Evolutionary conservation across 2,888 invertebrate species (phyloP).

Genomic region (Melolontha melolontha): DNA sequence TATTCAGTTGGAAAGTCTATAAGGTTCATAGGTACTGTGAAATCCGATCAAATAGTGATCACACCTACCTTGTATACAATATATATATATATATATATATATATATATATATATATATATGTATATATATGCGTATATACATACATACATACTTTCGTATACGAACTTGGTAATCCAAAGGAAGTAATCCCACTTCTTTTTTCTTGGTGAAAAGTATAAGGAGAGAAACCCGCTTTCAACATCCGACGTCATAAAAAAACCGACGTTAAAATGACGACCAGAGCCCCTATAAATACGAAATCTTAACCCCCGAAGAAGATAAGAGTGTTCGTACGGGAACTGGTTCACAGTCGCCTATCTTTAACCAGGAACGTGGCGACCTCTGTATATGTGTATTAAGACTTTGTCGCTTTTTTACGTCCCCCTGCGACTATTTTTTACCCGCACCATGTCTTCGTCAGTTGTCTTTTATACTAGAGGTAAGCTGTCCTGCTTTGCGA

Average conservation of each 20-base stretch:
- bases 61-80: not conserved
- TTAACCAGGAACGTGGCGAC: not conserved
- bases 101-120: not conserved
- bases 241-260: conserved; percentile 3
- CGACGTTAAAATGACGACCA: conserved; percentile 1
- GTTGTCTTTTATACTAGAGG: too few relatives aligned
- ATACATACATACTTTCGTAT: not conserved
- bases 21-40: not conserved
- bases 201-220: not conserved
- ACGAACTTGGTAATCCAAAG: not conserved
- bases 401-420: too few relatives aligned
- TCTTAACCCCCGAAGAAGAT: conserved; percentile 11
- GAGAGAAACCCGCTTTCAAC: not conserved
- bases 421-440: too few relatives aligned
- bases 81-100: too few relatives aligned
- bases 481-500: too few relatives aligned
- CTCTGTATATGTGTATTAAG: too few relatives aligned
- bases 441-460: too few relatives aligned
- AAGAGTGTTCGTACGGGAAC: not conserved
- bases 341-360: not conserved
- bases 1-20: too few relatives aligned
- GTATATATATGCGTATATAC: not conserved
- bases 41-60: conserved; percentile 1
- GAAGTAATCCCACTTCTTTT: conserved; percentile 11
- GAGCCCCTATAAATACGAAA: conserved; percentile 9